Evolutionary conservation across 2,113 vertebrate genomes (phyloP), one percentile per base, ranked within the genome.

Genomic region (Mastomys natalensis): DNA sequence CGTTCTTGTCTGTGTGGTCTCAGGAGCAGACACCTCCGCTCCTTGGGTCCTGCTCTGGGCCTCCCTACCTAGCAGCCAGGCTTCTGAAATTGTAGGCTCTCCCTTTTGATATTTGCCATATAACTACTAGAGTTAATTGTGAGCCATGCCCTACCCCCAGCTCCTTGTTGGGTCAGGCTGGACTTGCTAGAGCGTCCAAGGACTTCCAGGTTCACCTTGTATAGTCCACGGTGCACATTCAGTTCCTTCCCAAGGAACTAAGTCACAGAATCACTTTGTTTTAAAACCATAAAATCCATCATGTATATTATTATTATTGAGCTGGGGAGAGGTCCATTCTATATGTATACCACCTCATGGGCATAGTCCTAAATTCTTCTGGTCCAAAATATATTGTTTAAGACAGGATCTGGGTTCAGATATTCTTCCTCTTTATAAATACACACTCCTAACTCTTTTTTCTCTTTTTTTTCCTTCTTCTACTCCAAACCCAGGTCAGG

Each of bases 401-500:
- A 3, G 31, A 34, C 68, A 86, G 34, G 37, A 17, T 80, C 40
- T 15, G 3, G 31, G 11, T 64, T 78, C n/a, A 51, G 80, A 84
- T 16, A 24, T 11, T 6, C 40, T 12, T 40, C 53, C 19, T 5
- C 21, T 53, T 70, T 48, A 24, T 17, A 5, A 5, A 19, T 5
- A 11, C 40, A 60, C 16, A 34, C 1, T 92, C 55, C 5, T 16
- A 68, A 66, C 9, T 93, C 11, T 64, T 6, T 48, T 74, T 21
- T 78, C 72, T 48, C 13, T 85, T 80, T 1, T 37, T 37, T 24
- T 48, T 74, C 21, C 8, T 15, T 37, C 12, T 43, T 9, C 19
- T 8, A 26, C 31, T 17, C 1, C 2, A n/a, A 10, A 17, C 0
- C n/a, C 6, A 77, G 24, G 11, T 22, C 16, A 8, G 24, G 13